Conservation (phyloP, 1,140 invertebrate genomes). For the Drosophila azteca region DNA sequence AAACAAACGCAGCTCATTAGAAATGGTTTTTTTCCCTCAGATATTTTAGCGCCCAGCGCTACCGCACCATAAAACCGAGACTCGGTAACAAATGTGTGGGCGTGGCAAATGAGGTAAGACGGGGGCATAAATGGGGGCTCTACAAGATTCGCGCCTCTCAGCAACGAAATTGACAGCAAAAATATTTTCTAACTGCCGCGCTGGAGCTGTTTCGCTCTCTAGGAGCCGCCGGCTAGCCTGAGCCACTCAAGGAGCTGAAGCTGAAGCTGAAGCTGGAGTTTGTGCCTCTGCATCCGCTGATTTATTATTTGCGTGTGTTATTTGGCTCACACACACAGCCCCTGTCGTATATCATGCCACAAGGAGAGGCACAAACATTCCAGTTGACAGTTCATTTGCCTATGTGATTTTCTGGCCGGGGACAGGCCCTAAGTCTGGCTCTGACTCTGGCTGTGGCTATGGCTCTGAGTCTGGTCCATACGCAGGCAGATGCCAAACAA, state of each 20-base stretch:
- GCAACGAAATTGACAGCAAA: constrained; percentile 60
- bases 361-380: constrained; percentile 55
- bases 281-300: constrained; percentile 38
- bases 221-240: constrained; percentile 1
- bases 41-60: constrained; percentile 18
- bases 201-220: constrained; percentile 2
- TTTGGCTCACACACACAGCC: constrained; percentile 69
- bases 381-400: constrained; percentile 80
- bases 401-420: constrained; percentile 54
- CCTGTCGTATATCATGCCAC: constrained; percentile 63
- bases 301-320: constrained; percentile 76
- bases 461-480: constrained; percentile 13
- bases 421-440: no score
- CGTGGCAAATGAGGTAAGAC: constrained; percentile 59
- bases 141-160: constrained; percentile 43
- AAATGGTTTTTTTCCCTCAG: constrained; percentile 7
- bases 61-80: neutral
- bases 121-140: constrained; percentile 5
- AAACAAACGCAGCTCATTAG: constrained; percentile 54
- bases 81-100: constrained; percentile 64
- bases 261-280: neutral
- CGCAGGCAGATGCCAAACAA: constrained; percentile 36
- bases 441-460: no score
- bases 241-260: constrained; percentile 23
- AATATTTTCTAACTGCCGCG: constrained; percentile 67